Percentiles rank a stretch among this genome's conserved stretches.
These are phyloP conservation scores for Sinocyclocheilus grahami DNA, from an alignment of 2,113 vertebrate species.

Conservation along the genomic window DNA sequence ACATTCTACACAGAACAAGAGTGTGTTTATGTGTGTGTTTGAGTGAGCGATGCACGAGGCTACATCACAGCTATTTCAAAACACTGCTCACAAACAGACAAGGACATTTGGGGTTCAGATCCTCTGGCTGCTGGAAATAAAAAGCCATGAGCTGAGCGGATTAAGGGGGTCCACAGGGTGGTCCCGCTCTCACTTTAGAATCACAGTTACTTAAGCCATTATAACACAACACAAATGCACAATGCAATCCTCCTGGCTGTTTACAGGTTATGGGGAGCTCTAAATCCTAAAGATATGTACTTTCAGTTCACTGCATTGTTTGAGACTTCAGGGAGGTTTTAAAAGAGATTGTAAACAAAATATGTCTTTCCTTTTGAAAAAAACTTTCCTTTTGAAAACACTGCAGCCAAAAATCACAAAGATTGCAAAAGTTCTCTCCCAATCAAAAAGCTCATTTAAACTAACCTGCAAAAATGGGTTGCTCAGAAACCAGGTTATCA, in stretches of 20 bases:
- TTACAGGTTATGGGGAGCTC: constrained; percentile 17
- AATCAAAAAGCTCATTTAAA: background rate
- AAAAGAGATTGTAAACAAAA: constrained; percentile 2
- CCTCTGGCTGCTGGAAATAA: constrained; percentile 16
- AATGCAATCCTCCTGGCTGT: constrained; percentile 10
- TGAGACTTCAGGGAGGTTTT: background rate
- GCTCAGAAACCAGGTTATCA: background rate
- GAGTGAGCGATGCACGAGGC: background rate
- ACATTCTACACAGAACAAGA: constrained; percentile 2
- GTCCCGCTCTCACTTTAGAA: background rate
- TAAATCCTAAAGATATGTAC: constrained; percentile 30
- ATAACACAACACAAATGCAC: constrained; percentile 27
- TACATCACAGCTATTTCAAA: constrained; percentile 48
- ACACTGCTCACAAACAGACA: constrained; percentile 21
- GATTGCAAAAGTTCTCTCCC: background rate
- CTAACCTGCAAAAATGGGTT: background rate
- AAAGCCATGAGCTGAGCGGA: background rate
- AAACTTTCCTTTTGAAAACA: background rate
- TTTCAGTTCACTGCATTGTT: background rate
- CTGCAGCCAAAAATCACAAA: background rate
- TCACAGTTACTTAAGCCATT: constrained; percentile 22
- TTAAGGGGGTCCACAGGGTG: constrained; percentile 15
- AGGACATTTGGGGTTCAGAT: background rate
- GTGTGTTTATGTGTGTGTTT: constrained; percentile 5
- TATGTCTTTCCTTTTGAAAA: background rate